Conservation (phyloP, 2,888 invertebrate genomes). For the Chrysolina americana region DNA sequence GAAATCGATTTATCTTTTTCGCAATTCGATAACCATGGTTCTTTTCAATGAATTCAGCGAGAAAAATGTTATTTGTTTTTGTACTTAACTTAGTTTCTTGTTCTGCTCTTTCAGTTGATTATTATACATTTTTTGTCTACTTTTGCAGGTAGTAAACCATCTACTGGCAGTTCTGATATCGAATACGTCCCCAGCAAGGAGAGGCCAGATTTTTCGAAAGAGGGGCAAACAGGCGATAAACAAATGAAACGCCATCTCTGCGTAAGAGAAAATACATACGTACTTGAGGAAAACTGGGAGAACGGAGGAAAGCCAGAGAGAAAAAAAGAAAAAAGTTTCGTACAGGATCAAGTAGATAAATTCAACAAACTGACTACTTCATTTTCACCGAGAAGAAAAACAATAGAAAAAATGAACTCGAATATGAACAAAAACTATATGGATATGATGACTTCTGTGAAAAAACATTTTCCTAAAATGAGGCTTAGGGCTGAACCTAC, state of each 20-base stretch:
- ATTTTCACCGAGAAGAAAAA: constrained; percentile 11
- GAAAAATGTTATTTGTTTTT: too few species aligned
- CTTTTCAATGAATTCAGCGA: too few species aligned
- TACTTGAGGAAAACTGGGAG: constrained; percentile 11
- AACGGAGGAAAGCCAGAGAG: not conserved
- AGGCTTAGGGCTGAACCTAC: constrained; percentile 19
- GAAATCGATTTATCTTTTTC: too few species aligned
- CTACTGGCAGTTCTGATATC: constrained; percentile 29
- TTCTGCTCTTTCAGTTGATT: not conserved
- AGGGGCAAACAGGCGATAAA: constrained; percentile 24
- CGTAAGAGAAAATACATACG: constrained; percentile 20
- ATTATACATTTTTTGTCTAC: not conserved
- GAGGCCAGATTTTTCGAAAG: constrained; percentile 11
- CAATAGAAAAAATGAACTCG: constrained; percentile 31
- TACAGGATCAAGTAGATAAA: constrained; percentile 44
- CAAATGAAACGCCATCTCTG: constrained; percentile 25
- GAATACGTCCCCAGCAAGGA: constrained; percentile 40
- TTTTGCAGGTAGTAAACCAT: constrained; percentile 18
- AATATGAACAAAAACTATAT: constrained; percentile 39
- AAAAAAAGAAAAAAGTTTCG: constrained; percentile 46
- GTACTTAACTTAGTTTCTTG: not conserved
- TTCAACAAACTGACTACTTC: constrained; percentile 35
- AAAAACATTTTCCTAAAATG: constrained; percentile 40
- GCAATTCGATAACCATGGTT: too few species aligned
- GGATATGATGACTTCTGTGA: constrained; percentile 43